Conservation (phyloP, 2,797 vertebrate genomes). For the Staurois parvus region DNA sequence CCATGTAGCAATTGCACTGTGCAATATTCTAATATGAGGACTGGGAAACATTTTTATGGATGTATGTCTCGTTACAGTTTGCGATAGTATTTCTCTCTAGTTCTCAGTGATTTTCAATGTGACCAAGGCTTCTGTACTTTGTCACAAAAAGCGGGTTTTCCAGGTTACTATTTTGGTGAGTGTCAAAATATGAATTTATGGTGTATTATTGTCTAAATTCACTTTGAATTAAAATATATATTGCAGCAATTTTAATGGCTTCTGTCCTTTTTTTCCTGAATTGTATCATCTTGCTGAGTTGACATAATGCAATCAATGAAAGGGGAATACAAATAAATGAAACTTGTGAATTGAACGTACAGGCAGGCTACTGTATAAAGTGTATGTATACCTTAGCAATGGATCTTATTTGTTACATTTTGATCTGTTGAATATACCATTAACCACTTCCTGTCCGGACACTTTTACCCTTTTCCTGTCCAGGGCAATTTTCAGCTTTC, state of each 20-base stretch:
- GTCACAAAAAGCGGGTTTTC: constrained; percentile 99
- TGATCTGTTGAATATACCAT: too few relatives aligned
- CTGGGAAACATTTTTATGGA: constrained; percentile 97
- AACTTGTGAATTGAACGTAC: too few relatives aligned
- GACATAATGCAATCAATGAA: too few relatives aligned
- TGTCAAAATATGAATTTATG: constrained; percentile 99
- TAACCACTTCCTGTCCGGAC: too few relatives aligned
- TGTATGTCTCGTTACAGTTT: constrained; percentile 99
- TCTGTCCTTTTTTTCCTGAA: constrained; percentile 57
- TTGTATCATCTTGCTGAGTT: not conserved
- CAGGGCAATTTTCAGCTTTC: too few relatives aligned
- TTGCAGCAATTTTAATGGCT: constrained; percentile 80
- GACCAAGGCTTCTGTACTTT: constrained; percentile 99
- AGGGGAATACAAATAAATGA: too few relatives aligned
- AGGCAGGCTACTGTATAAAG: too few relatives aligned
- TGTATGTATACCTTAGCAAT: too few relatives aligned
- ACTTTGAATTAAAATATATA: constrained; percentile 99
- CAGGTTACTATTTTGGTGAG: constrained; percentile 99
- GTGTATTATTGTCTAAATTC: constrained; percentile 99
- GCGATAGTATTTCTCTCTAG: constrained; percentile 99
- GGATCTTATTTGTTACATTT: too few relatives aligned
- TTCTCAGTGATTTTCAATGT: constrained; percentile 99
- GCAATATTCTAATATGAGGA: constrained; percentile 99
- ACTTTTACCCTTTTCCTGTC: too few relatives aligned
- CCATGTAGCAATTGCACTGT: constrained; percentile 99